A percentile compares a stretch with the other conserved stretches of the same genome.
phyloP scores from a whole-genome alignment of 2,888 invertebrate species.

The Caenorhabditis angaria region DNA sequence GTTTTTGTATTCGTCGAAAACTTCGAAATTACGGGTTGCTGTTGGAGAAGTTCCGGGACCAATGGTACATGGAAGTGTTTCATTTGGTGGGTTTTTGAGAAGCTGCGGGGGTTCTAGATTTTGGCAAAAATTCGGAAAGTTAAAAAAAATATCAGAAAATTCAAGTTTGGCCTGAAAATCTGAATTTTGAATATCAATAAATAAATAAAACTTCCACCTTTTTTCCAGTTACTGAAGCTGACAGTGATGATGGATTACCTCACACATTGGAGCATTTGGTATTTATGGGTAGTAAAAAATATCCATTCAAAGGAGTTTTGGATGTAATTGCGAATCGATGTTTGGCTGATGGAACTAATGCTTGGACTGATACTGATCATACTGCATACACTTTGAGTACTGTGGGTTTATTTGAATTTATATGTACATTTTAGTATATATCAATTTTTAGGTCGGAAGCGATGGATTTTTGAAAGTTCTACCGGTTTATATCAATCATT shows the following conservation, averaged over 20 bases:
- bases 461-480: slow-evolving; percentile 88
- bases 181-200: background rate
- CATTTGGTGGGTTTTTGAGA: slow-evolving; percentile 80
- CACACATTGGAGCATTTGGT: slow-evolving; percentile 91
- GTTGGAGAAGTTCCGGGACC: slow-evolving; percentile 89
- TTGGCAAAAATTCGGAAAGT: background rate
- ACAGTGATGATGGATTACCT: slow-evolving; percentile 89
- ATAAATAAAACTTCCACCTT: background rate
- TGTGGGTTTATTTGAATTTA: too few relatives aligned
- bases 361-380: slow-evolving; percentile 86
- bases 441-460: slow-evolving; percentile 78
- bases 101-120: too few relatives aligned
- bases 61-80: slow-evolving; percentile 87
- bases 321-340: slow-evolving; percentile 83
- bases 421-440: too few relatives aligned
- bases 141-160: slow-evolving; percentile 4
- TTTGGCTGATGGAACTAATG: slow-evolving; percentile 82
- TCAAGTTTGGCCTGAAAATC: too few relatives aligned
- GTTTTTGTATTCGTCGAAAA: slow-evolving; percentile 47
- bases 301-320: slow-evolving; percentile 78
- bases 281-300: slow-evolving; percentile 87
- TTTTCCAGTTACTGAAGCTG: slow-evolving; percentile 84
- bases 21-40: slow-evolving; percentile 79
- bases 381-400: slow-evolving; percentile 90
- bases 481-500: slow-evolving; percentile 89